Evolutionary conservation across 2,113 vertebrate genomes (phyloP), one percentile per base, ranked within the genome.

Genomic region (Corapipo altera): DNA sequence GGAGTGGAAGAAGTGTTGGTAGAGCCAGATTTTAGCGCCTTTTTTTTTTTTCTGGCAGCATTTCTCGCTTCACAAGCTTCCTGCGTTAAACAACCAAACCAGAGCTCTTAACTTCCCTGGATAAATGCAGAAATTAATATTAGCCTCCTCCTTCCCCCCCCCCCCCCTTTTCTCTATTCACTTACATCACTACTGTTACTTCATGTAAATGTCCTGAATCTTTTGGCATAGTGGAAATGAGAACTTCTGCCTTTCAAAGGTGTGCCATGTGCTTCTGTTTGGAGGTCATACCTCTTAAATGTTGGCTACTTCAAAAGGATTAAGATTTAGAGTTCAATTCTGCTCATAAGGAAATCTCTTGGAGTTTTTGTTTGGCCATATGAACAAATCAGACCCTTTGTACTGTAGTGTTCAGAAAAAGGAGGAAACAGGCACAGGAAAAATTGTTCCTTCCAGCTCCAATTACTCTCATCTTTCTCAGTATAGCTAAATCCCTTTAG

Each of bases 381-480:
- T 0, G 3, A 88, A 46, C 37, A 54, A 67, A 64, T 77, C 26
- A 57, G 51, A 37, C n/a, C 27, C n/a, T 78, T 91, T 94, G 64
- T 90, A 32, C 39, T 79, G 46, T 70, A 73, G n/a, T 59, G 33
- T 19, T 90, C 75, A 86, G 89, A 92, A 94, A 89, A 95, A 96
- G 85, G 91, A 86, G 72, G 83, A 91, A 65, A 26, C 27, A 81
- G 76, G 22, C 62, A 70, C n/a, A 72, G 73, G 49, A 95, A 76
- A 93, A 96, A 96, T 74, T 74, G 12, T 89, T 91, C 44, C 51
- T 94, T 57, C 23, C 19, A 92, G 52, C 14, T 82, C 44, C 71
- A 92, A 12, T 89, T 93, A 30, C 62, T 91, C 65, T 93, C 88
- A 78, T 87, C 80, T 58, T 85, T 93, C 95, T 95, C 78, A 87